phyloP scores from a whole-genome alignment of 2,113 vertebrate species.

The Alces alces region DNA sequence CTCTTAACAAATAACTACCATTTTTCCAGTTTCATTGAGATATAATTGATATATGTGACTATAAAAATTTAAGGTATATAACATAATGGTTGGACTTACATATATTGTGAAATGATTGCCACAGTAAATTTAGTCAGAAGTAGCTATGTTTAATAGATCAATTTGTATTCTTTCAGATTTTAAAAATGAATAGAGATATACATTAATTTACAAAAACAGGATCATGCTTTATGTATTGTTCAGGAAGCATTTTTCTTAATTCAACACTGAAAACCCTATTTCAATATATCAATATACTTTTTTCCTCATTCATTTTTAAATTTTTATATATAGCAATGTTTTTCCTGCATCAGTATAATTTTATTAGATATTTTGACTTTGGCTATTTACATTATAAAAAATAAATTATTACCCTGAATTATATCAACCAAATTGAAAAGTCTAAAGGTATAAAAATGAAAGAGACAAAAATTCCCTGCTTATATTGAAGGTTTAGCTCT shows the following conservation, averaged over 20 bases:
- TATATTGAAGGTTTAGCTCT: constrained; percentile 11
- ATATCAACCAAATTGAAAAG: neutral
- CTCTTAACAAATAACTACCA: neutral
- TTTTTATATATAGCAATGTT: too few species aligned
- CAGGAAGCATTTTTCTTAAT: neutral
- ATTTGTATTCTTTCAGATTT: neutral
- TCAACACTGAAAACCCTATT: neutral
- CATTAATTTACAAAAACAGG: neutral
- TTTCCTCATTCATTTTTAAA: neutral
- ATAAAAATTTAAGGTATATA: too few species aligned
- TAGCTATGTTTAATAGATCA: neutral
- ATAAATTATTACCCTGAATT: constrained; percentile 48
- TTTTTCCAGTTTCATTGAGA: neutral
- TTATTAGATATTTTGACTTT: constrained; percentile 30
- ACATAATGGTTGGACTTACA: neutral
- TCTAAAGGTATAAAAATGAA: constrained; percentile 33
- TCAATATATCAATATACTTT: neutral
- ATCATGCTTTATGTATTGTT: neutral
- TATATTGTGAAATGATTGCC: neutral
- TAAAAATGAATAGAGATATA: neutral
- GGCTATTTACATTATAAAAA: constrained; percentile 30
- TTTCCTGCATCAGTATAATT: constrained; percentile 18
- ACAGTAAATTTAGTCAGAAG: neutral
- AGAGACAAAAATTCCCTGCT: neutral
- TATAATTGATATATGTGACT: neutral